These are phyloP conservation scores for Xylocopa sonorina DNA, from an alignment of 1,140 invertebrate genomes.

Conservation along the genomic window DNA sequence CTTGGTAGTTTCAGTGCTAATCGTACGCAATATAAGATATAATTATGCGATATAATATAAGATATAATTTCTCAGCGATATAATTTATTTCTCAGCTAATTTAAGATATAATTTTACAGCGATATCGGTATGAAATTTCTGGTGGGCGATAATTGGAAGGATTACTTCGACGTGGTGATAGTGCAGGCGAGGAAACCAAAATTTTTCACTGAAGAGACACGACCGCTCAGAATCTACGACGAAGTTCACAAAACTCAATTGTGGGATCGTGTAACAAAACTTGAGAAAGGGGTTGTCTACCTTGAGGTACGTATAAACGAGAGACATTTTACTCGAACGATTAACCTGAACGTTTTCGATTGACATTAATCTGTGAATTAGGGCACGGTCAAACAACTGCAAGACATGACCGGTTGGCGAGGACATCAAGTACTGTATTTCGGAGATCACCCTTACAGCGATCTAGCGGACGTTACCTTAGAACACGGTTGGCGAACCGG, in stretches of 20 bases:
- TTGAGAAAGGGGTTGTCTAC: conserved; percentile 95
- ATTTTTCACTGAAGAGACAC: conserved; percentile 96
- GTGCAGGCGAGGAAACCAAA: conserved; percentile 97
- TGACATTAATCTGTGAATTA: conserved; percentile 71
- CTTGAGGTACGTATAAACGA: conserved; percentile 89
- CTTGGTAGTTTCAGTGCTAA: no score
- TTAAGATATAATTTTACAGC: conserved; percentile 82
- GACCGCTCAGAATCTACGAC: conserved; percentile 95
- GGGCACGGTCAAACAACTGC: conserved; percentile 95
- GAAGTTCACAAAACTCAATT: conserved; percentile 90
- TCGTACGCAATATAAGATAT: no score
- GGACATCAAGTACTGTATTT: conserved; percentile 97
- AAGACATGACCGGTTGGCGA: conserved; percentile 95
- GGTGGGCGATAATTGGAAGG: conserved; percentile 93
- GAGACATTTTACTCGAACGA: no score
- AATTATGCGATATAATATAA: no score
- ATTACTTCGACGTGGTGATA: conserved; percentile 97
- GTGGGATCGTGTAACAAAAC: conserved; percentile 94
- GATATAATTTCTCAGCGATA: no score
- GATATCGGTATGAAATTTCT: conserved; percentile 96
- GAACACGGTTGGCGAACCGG: conserved; percentile 98
- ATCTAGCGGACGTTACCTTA: conserved; percentile 97
- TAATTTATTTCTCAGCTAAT: no score
- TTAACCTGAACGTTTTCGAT: neutral
- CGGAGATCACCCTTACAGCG: conserved; percentile 98